A percentile compares a stretch with the other conserved stretches of the same genome.
Evolutionary conservation across 2,797 vertebrate species (phyloP).

Genomic region (Lutra lutra): DNA sequence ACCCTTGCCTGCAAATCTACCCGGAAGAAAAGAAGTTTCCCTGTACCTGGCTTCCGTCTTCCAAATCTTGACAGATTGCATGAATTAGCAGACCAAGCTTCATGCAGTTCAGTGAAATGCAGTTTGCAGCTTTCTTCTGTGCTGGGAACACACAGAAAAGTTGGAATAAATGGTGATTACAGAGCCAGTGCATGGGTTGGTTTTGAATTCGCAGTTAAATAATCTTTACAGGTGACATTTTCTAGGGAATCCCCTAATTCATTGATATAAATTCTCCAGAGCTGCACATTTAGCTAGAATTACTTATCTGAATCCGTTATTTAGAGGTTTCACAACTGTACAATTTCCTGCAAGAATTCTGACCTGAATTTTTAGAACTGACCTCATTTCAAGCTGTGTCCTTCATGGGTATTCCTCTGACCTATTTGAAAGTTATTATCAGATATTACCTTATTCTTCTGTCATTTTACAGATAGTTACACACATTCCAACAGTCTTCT

Average conservation of each 20-base stretch:
- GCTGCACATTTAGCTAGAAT: background rate
- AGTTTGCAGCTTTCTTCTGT: background rate
- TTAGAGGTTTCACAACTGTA: background rate
- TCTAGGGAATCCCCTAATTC: background rate
- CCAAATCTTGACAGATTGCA: background rate
- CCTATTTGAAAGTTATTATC: background rate
- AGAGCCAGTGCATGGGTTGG: background rate
- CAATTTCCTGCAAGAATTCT: background rate
- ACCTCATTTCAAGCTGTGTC: background rate
- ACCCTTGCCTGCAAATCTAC: background rate
- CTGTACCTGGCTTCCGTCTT: background rate
- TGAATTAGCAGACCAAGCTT: background rate
- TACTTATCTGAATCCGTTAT: background rate
- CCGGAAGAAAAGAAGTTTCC: background rate
- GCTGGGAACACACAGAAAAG: background rate
- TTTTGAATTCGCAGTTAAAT: background rate
- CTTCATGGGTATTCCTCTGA: background rate
- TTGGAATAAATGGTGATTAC: background rate
- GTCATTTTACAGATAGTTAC: background rate
- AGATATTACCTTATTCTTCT: background rate
- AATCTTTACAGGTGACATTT: background rate
- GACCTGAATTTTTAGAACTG: background rate
- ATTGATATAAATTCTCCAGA: background rate
- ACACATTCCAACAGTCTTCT: background rate
- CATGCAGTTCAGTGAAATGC: background rate